phyloP scores from a whole-genome alignment of 2,797 vertebrate species.

The Phyllotis vaccarum region DNA sequence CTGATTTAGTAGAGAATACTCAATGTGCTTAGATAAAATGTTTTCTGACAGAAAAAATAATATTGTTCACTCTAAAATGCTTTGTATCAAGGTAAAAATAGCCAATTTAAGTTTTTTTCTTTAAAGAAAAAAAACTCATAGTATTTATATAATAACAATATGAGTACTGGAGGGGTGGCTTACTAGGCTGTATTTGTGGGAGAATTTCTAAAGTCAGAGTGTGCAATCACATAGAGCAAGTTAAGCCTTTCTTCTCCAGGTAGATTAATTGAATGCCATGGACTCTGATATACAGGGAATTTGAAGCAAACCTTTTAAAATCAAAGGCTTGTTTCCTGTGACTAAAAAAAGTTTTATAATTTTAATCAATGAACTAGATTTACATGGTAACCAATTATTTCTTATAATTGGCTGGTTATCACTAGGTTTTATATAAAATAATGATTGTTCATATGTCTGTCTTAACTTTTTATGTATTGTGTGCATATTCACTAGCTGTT shows the following conservation, averaged over 20 bases:
- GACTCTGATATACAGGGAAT: constrained; percentile 53
- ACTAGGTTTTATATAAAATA: neutral
- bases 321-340: constrained; percentile 2
- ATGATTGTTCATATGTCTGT: neutral
- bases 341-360: neutral
- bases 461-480: neutral
- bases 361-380: constrained; percentile 15
- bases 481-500: too few species aligned
- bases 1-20: constrained; percentile 73
- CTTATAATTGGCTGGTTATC: neutral
- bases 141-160: constrained; percentile 67
- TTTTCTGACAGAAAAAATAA: constrained; percentile 72
- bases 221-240: constrained; percentile 29
- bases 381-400: neutral
- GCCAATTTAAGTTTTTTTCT: constrained; percentile 60
- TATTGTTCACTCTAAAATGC: constrained; percentile 65
- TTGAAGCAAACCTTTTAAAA: constrained; percentile 47
- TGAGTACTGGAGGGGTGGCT: constrained; percentile 28
- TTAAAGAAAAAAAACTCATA: constrained; percentile 46
- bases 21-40: constrained; percentile 49
- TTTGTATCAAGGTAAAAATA: constrained; percentile 74
- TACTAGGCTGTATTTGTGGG: constrained; percentile 59
- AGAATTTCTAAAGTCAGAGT: constrained; percentile 49
- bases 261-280: constrained; percentile 67
- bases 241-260: constrained; percentile 46